A percentile compares a stretch with the other conserved stretches of the same genome.
Evolutionary conservation across 2,888 invertebrate genomes (phyloP).

Genomic region (Pristionchus exspectatus): DNA sequence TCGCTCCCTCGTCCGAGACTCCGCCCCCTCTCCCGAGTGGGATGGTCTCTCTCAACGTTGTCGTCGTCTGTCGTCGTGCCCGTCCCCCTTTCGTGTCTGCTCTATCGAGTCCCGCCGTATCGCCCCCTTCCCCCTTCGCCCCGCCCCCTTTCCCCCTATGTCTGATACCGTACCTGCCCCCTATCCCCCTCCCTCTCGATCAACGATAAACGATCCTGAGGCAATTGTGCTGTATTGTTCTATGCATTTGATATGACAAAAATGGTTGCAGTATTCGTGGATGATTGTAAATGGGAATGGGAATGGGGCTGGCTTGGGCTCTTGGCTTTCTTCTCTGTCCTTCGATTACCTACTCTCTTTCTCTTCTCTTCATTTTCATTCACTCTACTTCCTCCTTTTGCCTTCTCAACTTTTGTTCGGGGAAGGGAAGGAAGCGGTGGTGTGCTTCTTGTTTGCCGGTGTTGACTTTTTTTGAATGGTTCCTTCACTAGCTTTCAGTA

Average conservation of each 20-base stretch:
- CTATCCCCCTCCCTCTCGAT: conserved; percentile 18
- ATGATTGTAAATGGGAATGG: not conserved
- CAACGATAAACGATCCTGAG: conserved; percentile 40
- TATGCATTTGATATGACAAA: not conserved
- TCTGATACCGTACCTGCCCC: conserved; percentile 17
- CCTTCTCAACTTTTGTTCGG: not conserved
- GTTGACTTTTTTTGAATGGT: too few species aligned
- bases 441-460: too few species aligned
- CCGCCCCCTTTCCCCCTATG: not conserved
- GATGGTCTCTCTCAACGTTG: not conserved
- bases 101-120: conserved; percentile 40
- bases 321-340: not conserved
- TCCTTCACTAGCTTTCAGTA: too few species aligned
- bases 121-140: not conserved
- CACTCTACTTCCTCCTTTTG: not conserved
- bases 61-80: not conserved
- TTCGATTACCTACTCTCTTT: not conserved
- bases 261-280: not conserved
- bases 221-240: not conserved
- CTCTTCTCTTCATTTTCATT: not conserved
- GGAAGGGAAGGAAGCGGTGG: too few species aligned
- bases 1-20: not conserved
- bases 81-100: conserved; percentile 34
- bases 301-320: not conserved
- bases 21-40: not conserved